phyloP scores from a whole-genome alignment of 2,888 invertebrate species.

The Macrophya annulata region DNA sequence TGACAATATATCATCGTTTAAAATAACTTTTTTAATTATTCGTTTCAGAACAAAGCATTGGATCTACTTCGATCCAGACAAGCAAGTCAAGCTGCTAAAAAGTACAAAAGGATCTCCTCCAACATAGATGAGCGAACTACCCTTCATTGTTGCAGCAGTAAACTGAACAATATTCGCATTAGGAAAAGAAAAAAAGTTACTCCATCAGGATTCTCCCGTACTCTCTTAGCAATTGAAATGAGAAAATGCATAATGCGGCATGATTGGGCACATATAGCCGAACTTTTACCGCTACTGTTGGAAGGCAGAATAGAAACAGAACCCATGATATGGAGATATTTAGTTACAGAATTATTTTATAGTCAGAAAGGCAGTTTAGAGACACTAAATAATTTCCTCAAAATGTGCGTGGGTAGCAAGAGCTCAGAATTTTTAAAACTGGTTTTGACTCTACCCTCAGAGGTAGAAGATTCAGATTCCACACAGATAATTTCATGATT shows the following conservation, averaged over 20 bases:
- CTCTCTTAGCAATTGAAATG: slow-evolving; percentile 33
- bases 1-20: background rate
- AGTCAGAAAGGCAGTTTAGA: background rate
- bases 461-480: slow-evolving; percentile 13
- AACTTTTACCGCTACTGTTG: slow-evolving; percentile 33
- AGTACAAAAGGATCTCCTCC: background rate
- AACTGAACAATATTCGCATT: slow-evolving; percentile 16
- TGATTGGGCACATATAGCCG: slow-evolving; percentile 25
- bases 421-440: slow-evolving; percentile 21
- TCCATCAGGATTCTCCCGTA: slow-evolving; percentile 48
- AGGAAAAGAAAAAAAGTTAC: slow-evolving; percentile 27
- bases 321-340: slow-evolving; percentile 43
- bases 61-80: slow-evolving; percentile 33
- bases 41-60: slow-evolving; percentile 47
- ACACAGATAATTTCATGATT: background rate
- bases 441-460: slow-evolving; percentile 13
- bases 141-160: slow-evolving; percentile 40
- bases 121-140: slow-evolving; percentile 30
- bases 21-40: background rate
- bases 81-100: slow-evolving; percentile 32
- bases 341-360: slow-evolving; percentile 15
- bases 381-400: slow-evolving; percentile 26
- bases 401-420: slow-evolving; percentile 32
- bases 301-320: slow-evolving; percentile 49
- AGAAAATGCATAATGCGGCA: slow-evolving; percentile 43